Evolutionary conservation across 1,140 invertebrate genomes (phyloP), one percentile per base, ranked within the genome.

Genomic region (Rhagoletis zephyria): DNA sequence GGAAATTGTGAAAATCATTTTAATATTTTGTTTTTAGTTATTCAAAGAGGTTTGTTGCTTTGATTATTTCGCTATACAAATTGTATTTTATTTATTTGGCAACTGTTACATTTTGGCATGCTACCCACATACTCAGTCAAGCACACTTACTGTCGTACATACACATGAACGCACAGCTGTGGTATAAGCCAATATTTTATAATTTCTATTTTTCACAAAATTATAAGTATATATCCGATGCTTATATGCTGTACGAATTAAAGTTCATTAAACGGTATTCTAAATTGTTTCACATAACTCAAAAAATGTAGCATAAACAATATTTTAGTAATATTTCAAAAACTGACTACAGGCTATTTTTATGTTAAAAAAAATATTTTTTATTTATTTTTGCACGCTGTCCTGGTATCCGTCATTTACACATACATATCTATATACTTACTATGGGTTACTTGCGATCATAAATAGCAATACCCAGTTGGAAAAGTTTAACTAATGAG

Each of bases 261-360:
- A 45, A 74, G 40, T 74, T 74, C 67, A 74, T 74, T 74, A 74
- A 74, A 74, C 42, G 67, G 14, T 74, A 48, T 74, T 74, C 67
- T 12, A 74, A 74, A 48, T 16, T 74, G 67, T n/a, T 48, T 74
- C 42, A 42, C 67, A 42, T 74, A 45, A 42, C 45, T n/a, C 2
- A n/a, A n/a, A 64, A 67, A 67, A 67, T 48, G 40, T 12, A 74
- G 42, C 16, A 6, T 45, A 74, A 74, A 12, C 1, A 74, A 74
- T 40, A 40, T 14, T 45, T 1, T 48, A 16, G 4, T n/a, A 74
- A 48, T 4, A 48, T 42, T 74, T 45, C 40, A 74, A 74, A 48
- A 74, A 45, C 12, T 16, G 12, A 40, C 1, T 7, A 12, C 14
- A 12, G 7, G 12, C 67, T 70, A 70, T 70, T 48, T 45, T 45